Conservation (phyloP, 1,140 invertebrate species). For the Caenorhabditis latens region DNA sequence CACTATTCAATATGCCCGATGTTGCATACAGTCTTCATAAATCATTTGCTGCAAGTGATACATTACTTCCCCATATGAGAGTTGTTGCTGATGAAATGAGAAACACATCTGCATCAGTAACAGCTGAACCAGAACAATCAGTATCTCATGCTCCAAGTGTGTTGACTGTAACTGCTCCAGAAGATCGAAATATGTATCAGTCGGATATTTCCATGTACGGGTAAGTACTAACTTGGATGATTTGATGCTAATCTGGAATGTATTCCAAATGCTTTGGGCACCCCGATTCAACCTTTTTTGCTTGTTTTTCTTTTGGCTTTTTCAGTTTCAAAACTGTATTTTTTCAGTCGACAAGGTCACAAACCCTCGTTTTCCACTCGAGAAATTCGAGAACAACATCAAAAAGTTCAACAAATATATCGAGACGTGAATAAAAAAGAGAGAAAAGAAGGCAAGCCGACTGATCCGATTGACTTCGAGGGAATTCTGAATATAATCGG, state of each 20-base stretch:
- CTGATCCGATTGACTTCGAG: conserved; percentile 77
- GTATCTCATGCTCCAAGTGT: conserved; percentile 49
- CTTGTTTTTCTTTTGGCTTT: neutral
- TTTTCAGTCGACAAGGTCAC: conserved; percentile 63
- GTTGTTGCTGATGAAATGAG: conserved; percentile 49
- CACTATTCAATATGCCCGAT: conserved; percentile 38
- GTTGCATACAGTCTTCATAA: conserved; percentile 33
- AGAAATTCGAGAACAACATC: conserved; percentile 76
- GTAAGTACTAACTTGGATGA: conserved; percentile 51
- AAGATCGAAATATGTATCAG: conserved; percentile 47
- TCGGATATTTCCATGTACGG: conserved; percentile 49
- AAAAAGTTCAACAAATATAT: conserved; percentile 72
- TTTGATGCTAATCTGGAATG: conserved; percentile 22
- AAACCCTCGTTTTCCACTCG: conserved; percentile 76
- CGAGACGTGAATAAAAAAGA: conserved; percentile 70
- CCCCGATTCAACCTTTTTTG: neutral
- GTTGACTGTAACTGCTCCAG: conserved; percentile 22
- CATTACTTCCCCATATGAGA: conserved; percentile 50
- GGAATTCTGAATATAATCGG: conserved; percentile 77
- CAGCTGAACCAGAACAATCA: conserved; percentile 43
- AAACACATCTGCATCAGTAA: conserved; percentile 12
- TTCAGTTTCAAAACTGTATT: neutral
- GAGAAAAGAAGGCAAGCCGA: conserved; percentile 67
- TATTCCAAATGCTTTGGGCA: neutral
- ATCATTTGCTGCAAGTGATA: conserved; percentile 47